These are phyloP conservation scores for Cacatua alba DNA, from an alignment of 2,113 vertebrate genomes.

Conservation along the genomic window DNA sequence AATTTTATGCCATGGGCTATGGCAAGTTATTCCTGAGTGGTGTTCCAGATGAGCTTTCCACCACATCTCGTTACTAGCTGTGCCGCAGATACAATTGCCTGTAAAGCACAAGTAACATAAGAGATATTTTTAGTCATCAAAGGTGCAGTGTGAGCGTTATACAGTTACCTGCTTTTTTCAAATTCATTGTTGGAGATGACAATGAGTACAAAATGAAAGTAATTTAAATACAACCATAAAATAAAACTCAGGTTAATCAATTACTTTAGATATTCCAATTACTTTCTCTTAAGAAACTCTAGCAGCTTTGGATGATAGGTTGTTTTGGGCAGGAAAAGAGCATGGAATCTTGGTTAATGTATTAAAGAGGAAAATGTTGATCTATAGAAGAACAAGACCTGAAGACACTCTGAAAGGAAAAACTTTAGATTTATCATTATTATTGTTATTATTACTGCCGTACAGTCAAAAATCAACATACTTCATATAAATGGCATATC, in stretches of 20 bases:
- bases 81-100: background rate
- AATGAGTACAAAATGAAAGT: background rate
- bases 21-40: background rate
- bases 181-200: background rate
- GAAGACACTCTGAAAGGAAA: background rate
- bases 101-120: background rate
- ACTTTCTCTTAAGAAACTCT: background rate
- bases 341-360: background rate
- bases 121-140: background rate
- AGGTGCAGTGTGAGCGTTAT: background rate
- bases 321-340: background rate
- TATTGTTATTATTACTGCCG: background rate
- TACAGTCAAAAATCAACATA: background rate
- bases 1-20: background rate
- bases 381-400: background rate
- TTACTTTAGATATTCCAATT: background rate
- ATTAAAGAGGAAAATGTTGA: background rate
- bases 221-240: background rate
- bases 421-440: background rate
- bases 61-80: background rate
- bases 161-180: background rate
- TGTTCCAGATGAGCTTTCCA: background rate
- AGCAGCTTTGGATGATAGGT: background rate
- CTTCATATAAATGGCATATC: background rate
- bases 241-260: background rate